Evolutionary conservation across 1,140 invertebrate genomes (phyloP).

Genomic region (Meloidogyne floridensis): DNA sequence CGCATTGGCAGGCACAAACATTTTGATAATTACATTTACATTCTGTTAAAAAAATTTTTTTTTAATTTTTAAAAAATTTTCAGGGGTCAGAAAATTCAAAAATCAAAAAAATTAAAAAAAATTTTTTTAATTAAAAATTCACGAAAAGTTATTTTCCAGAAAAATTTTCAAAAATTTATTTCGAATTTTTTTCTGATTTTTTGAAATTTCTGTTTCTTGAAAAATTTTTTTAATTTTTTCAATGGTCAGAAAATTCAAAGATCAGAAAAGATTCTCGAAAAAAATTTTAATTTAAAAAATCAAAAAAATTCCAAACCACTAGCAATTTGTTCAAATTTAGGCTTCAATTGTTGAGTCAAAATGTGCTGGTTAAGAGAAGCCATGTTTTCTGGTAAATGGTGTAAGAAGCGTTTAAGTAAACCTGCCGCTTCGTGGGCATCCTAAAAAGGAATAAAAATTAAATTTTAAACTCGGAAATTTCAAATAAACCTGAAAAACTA

Average conservation of each 20-base stretch:
- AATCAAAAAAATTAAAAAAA: too few relatives aligned
- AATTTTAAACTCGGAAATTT: not conserved
- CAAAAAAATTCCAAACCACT: not conserved
- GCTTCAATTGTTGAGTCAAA: constrained; percentile 29
- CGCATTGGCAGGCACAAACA: constrained; percentile 41
- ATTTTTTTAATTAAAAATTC: constrained; percentile 16
- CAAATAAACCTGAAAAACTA: constrained; percentile 30
- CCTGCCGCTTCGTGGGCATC: constrained; percentile 58
- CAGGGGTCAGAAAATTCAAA: too few relatives aligned
- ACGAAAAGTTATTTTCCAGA: too few relatives aligned
- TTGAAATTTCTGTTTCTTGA: too few relatives aligned
- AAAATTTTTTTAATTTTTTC: constrained; percentile 7
- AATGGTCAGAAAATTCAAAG: not conserved
- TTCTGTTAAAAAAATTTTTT: constrained; percentile 10
- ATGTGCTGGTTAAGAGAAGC: not conserved
- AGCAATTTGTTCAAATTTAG: constrained; percentile 30
- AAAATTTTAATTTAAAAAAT: not conserved
- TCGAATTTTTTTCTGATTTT: too few relatives aligned
- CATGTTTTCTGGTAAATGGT: constrained; percentile 41
- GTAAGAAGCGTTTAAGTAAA: constrained; percentile 52
- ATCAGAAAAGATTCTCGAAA: too few relatives aligned
- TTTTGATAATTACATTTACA: constrained; percentile 41
- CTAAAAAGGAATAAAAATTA: constrained; percentile 2
- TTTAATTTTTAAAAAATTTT: too few relatives aligned
- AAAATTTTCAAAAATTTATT: too few relatives aligned